Percentiles rank a stretch among this genome's conserved stretches.
phyloP scores from a whole-genome alignment of 2,888 invertebrate species.

The Mycogona germanica region DNA sequence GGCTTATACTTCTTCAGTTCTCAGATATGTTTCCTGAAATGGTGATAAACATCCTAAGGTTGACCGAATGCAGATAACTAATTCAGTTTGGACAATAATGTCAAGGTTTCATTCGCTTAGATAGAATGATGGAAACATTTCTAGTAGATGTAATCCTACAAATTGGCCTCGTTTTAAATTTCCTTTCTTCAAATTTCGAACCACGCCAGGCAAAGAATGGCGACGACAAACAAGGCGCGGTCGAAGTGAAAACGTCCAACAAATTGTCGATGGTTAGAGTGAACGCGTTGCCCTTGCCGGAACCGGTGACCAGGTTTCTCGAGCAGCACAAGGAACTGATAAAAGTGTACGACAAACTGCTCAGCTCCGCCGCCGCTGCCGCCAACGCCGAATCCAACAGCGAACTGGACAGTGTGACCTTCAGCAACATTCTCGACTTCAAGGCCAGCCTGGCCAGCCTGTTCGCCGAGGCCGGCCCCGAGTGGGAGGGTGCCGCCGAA shows the following conservation, averaged over 20 bases:
- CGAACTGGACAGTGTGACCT: constrained; percentile 2
- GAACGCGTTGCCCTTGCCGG: constrained; percentile 63
- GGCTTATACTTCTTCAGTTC: background rate
- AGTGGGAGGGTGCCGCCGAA: constrained; percentile 41
- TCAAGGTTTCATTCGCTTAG: too few relatives aligned
- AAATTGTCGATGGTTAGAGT: constrained; percentile 57
- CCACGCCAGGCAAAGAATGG: background rate
- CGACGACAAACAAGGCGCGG: constrained; percentile 13
- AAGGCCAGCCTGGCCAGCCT: constrained; percentile 46
- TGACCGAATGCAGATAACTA: too few relatives aligned
- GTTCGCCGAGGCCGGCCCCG: constrained; percentile 45
- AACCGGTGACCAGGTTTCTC: constrained; percentile 51
- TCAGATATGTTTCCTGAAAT: background rate
- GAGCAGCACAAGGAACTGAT: constrained; percentile 58
- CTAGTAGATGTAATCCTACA: too few relatives aligned
- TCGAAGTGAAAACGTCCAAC: constrained; percentile 50
- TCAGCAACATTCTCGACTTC: constrained; percentile 30
- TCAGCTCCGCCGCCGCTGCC: constrained; percentile 38
- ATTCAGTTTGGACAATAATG: too few relatives aligned
- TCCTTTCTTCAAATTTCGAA: too few relatives aligned
- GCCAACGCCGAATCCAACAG: background rate
- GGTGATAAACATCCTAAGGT: too few relatives aligned
- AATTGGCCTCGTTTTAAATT: too few relatives aligned
- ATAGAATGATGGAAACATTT: too few relatives aligned
- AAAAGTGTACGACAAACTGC: constrained; percentile 48